Evolutionary conservation across 2,797 vertebrate genomes (phyloP).

Genomic region (Falco columbarius): DNA sequence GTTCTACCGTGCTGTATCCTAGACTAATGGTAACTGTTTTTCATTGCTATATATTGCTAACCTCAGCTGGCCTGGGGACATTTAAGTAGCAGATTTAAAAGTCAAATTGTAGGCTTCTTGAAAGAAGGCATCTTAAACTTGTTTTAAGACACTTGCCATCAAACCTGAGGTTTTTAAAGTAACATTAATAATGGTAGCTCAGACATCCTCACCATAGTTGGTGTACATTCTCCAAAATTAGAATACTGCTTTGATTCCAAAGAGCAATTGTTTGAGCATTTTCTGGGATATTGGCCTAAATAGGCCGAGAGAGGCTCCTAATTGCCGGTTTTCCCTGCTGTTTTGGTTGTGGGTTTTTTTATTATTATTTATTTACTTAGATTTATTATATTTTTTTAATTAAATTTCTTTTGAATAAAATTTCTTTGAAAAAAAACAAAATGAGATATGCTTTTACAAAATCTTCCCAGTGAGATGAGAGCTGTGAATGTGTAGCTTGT

Average conservation of each 20-base stretch:
- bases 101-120: neutral
- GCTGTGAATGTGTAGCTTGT: fast-evolving
- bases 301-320: neutral
- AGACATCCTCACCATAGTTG: neutral
- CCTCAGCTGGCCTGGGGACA: neutral
- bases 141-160: neutral
- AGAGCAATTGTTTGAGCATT: neutral
- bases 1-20: neutral
- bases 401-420: too few relatives aligned
- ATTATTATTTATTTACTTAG: neutral
- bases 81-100: neutral
- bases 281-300: neutral
- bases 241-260: neutral
- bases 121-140: neutral
- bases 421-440: neutral
- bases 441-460: neutral
- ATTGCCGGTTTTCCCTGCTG: neutral
- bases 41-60: neutral
- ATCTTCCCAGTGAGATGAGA: neutral
- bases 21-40: too few relatives aligned
- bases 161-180: neutral
- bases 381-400: neutral
- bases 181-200: too few relatives aligned
- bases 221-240: neutral
- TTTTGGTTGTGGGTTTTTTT: neutral